Evolutionary conservation across 2,888 invertebrate genomes (phyloP).

Genomic region (Graphium colonna): DNA sequence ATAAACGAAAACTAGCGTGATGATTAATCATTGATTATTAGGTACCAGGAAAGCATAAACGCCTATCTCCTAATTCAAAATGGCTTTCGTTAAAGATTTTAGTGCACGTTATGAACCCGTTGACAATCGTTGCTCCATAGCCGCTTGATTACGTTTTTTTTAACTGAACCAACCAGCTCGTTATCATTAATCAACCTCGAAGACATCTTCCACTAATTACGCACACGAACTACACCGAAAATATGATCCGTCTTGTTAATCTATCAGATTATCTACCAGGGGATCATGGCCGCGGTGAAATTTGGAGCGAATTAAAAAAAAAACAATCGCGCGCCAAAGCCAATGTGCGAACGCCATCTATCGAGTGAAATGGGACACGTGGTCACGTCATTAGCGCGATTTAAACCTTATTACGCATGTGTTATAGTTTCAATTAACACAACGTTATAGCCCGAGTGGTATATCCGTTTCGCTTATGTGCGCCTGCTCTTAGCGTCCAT

Average conservation of each 20-base stretch:
- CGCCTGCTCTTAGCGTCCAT: slow-evolving; percentile 47
- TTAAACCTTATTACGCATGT: slow-evolving; percentile 45
- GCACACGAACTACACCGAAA: slow-evolving; percentile 6
- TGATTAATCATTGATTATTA: too few species aligned
- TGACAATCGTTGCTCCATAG: slow-evolving; percentile 10
- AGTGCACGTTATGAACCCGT: neutral
- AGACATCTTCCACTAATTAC: slow-evolving; percentile 18
- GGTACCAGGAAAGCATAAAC: too few species aligned
- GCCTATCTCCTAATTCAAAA: too few species aligned
- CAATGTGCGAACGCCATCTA: slow-evolving; percentile 60
- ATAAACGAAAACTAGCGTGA: too few species aligned
- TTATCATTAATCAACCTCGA: slow-evolving; percentile 28
- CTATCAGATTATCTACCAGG: slow-evolving; percentile 27
- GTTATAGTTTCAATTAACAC: slow-evolving; percentile 62
- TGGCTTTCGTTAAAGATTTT: too few species aligned
- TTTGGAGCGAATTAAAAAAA: slow-evolving; percentile 18
- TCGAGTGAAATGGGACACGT: slow-evolving; percentile 35
- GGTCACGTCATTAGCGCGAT: slow-evolving; percentile 34
- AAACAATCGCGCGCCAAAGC: slow-evolving; percentile 30
- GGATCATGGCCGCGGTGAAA: slow-evolving; percentile 25
- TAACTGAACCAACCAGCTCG: too few species aligned
- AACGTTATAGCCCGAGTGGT: slow-evolving; percentile 44
- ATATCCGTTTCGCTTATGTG: slow-evolving; percentile 61
- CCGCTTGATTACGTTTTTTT: slow-evolving; percentile 10
- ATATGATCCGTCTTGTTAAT: slow-evolving; percentile 34